Base-by-base conservation (phyloP, 2,797 vertebrate species). In the Craterocephalus amniculus region DNA sequence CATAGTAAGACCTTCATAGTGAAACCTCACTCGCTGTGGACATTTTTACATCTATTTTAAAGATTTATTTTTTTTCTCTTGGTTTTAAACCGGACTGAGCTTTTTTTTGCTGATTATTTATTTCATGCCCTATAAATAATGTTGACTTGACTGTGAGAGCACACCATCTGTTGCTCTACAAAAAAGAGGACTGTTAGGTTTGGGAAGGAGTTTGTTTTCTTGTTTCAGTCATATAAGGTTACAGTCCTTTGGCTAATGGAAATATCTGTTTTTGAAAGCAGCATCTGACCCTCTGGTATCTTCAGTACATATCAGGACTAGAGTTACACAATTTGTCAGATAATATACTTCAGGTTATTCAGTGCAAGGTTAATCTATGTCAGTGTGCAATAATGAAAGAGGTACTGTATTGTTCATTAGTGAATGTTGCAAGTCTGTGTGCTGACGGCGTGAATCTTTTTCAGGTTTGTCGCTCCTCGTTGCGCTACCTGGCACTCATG, bases 401-500 rank as follows among this genome's bases (percentile, higher is more conserved):
- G n/a, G n/a, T n/a, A n/a, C n/a, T n/a, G 14, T 49, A 22, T 24
- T 49, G 48, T 49, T 9, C 14, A 22, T 69, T 22, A 16, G 0
- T 29, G 18, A 59, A 38, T 61, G 58, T 10, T 40, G 43, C n/a
- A 11, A 20, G 26, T 73, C n/a, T 32, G n/a, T 59, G 11, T 61
- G 76, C 51, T 90, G 26, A 74, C 26, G 14, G 13, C 29, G 26
- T 52, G 8, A 63, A n/a, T 70, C 26, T 48, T 52, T 71, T 55
- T 35, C 83, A 99, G 97, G 98, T 99, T 58, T 98, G 97, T 1
- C 96, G 98, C 48, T 96, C 96, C 67, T 98, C 97, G 60, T 92
- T 98, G 94, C 95, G 98, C n/a, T 99, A 99, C 89, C 92, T 99
- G 83, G 90, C 96, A 0, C 93, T 99, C 86, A 99, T 99, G 97